phyloP scores from a whole-genome alignment of 1,140 invertebrate genomes.

The Drosophila kepulauana region DNA sequence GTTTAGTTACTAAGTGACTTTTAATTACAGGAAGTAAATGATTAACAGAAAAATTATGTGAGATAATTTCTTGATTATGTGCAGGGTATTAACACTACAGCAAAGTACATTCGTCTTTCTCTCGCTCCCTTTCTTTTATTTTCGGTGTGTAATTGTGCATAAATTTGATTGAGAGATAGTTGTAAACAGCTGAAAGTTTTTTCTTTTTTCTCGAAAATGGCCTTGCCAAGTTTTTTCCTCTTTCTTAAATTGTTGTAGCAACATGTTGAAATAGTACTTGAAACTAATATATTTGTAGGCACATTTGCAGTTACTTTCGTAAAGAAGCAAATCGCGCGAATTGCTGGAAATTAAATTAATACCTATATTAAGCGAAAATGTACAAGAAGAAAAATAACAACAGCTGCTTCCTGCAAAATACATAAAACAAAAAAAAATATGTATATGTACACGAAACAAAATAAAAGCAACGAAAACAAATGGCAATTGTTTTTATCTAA shows the following conservation, averaged over 20 bases:
- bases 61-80: background rate
- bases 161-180: constrained; percentile 50
- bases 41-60: background rate
- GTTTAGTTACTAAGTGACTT: background rate
- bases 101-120: background rate
- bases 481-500: constrained; percentile 69
- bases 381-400: constrained; percentile 25
- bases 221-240: constrained; percentile 43
- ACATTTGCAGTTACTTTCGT: constrained; percentile 19
- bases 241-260: constrained; percentile 7
- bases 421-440: constrained; percentile 9
- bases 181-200: constrained; percentile 66
- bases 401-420: constrained; percentile 58
- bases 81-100: background rate
- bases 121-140: background rate
- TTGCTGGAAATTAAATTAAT: constrained; percentile 31
- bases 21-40: constrained; percentile 1
- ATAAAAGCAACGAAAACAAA: constrained; percentile 22
- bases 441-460: constrained; percentile 25
- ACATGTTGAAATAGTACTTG: constrained; percentile 36
- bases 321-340: constrained; percentile 9
- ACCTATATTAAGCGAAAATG: constrained; percentile 21
- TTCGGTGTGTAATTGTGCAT: constrained; percentile 59
- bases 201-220: constrained; percentile 6
- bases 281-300: constrained; percentile 1